Conservation (phyloP, 1,140 invertebrate species). For the Ostrea denselamellosa region DNA sequence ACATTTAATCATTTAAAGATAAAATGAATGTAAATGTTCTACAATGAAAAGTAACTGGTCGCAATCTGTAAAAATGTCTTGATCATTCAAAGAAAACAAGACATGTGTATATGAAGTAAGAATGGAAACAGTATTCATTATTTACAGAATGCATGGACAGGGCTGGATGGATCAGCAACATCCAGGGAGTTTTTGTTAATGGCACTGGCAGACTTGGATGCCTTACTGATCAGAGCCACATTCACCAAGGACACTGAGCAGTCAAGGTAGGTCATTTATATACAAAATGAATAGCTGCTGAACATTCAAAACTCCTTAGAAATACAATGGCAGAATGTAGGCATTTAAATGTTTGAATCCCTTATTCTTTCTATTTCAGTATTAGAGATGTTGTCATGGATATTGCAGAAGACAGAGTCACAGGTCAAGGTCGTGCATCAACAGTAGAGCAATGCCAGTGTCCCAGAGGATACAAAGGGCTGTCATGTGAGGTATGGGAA, state of each 20-base stretch:
- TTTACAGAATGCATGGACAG: constrained; percentile 84
- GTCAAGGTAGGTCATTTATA: constrained; percentile 82
- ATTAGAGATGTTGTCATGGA: constrained; percentile 76
- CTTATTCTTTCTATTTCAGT: constrained; percentile 53
- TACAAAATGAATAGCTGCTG: background rate
- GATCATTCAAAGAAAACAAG: background rate
- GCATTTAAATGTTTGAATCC: background rate
- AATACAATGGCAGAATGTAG: background rate
- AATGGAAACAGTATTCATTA: background rate
- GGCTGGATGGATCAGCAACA: constrained; percentile 88
- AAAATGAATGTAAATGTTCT: too few species aligned
- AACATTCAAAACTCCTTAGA: background rate
- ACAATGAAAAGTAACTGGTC: too few species aligned
- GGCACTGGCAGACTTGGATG: constrained; percentile 92
- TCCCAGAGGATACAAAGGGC: constrained; percentile 90
- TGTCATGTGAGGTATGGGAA: constrained; percentile 84
- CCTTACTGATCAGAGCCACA: constrained; percentile 94
- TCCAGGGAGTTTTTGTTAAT: constrained; percentile 94
- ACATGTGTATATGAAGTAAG: background rate
- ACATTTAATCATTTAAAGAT: background rate
- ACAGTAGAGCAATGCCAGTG: constrained; percentile 90
- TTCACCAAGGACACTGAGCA: constrained; percentile 90
- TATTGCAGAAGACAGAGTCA: constrained; percentile 72
- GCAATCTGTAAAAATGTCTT: too few species aligned
- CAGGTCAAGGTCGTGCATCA: constrained; percentile 81